phyloP scores from a whole-genome alignment of 1,140 invertebrate species.

The Helicoverpa zea region DNA sequence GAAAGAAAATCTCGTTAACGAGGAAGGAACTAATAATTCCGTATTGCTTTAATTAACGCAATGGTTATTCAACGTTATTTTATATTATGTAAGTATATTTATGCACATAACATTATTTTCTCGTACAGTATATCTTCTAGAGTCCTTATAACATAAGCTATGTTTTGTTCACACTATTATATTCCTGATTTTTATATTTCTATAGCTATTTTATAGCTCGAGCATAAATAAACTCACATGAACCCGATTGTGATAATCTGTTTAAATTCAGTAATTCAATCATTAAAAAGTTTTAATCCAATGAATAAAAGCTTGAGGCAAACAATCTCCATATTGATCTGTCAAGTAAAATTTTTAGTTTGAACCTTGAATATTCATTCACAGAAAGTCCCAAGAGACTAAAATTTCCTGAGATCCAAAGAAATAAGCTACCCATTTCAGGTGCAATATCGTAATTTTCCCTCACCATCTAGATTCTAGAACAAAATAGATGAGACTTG shows the following conservation, averaged over 20 bases:
- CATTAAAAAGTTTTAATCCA: too few species aligned
- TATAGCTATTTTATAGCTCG: too few species aligned
- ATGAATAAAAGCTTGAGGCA: too few species aligned
- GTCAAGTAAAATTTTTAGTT: too few species aligned
- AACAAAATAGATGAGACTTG: not conserved
- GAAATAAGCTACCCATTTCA: not conserved
- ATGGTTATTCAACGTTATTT: conserved; percentile 12
- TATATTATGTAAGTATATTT: not conserved
- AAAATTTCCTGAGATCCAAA: not conserved
- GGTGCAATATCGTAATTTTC: conserved; percentile 2
- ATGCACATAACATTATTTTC: not conserved
- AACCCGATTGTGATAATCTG: too few species aligned
- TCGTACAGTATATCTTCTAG: not conserved
- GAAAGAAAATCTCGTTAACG: conserved; percentile 9
- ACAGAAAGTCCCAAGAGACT: too few species aligned
- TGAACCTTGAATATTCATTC: too few species aligned
- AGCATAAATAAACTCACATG: too few species aligned
- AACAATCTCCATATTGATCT: too few species aligned
- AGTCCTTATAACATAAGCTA: not conserved
- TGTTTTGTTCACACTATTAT: too few species aligned
- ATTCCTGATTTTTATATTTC: too few species aligned
- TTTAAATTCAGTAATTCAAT: too few species aligned
- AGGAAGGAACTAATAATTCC: conserved; percentile 33
- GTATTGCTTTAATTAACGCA: not conserved
- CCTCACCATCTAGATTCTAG: not conserved